A percentile compares a stretch with the other conserved stretches of the same genome.
phyloP scores from a whole-genome alignment of 2,797 vertebrate species.

The Podarcis siculus region DNA sequence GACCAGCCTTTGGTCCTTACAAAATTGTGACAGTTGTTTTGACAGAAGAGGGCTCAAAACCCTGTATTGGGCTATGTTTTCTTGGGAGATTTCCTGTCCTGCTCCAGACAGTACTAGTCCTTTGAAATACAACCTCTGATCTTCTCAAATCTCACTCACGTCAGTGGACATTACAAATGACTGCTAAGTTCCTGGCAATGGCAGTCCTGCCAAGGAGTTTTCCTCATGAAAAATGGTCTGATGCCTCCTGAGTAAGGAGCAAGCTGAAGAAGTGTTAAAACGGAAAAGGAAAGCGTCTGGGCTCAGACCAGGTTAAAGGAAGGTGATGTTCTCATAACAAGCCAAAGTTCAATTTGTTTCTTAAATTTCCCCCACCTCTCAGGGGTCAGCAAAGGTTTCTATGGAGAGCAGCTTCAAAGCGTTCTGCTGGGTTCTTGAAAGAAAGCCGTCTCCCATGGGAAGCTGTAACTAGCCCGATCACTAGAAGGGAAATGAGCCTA shows the following conservation, averaged over 20 bases:
- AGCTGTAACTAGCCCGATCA: constrained; percentile 1
- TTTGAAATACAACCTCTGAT: not conserved
- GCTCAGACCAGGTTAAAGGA: not conserved
- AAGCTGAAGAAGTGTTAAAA: rapidly evolving
- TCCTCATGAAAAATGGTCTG: not conserved
- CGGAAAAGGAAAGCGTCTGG: not conserved
- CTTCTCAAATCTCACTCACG: not conserved
- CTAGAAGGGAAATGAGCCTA: constrained; percentile 33
- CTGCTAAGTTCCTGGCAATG: not conserved
- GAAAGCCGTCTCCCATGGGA: constrained; percentile 2
- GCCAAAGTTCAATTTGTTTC: rapidly evolving
- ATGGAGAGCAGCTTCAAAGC: constrained; percentile 21
- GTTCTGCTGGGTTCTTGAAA: not conserved
- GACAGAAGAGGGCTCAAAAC: not conserved
- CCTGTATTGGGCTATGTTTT: not conserved
- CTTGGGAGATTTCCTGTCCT: not conserved
- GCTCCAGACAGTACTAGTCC: not conserved
- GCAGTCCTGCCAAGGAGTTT: not conserved
- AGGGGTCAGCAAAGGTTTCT: not conserved
- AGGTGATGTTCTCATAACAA: not conserved
- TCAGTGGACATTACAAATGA: not conserved
- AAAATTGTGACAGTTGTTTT: not conserved
- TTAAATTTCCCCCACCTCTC: not conserved
- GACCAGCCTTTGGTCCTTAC: not conserved
- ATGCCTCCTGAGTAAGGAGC: not conserved